A percentile compares a stretch with the other conserved stretches of the same genome.
These are phyloP conservation scores for Danio aesculapii DNA, from an alignment of 2,797 vertebrate genomes.

Conservation along the genomic window DNA sequence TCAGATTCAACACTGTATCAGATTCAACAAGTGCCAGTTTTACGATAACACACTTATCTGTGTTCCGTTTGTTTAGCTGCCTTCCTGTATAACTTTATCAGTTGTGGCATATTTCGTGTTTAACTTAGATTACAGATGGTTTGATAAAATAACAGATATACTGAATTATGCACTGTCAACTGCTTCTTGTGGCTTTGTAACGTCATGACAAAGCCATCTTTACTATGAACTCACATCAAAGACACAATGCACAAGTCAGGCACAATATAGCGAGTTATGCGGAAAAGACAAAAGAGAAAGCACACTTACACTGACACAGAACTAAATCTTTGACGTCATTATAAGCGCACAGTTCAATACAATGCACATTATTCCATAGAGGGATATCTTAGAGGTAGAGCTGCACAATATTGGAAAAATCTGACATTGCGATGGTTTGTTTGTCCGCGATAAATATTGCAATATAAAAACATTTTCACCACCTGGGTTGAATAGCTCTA, in stretches of 20 bases:
- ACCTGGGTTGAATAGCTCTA: too few species aligned
- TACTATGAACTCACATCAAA: slow-evolving; percentile 44
- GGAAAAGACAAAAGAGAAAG: slow-evolving; percentile 38
- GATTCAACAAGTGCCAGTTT: slow-evolving; percentile 29
- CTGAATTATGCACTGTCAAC: not conserved
- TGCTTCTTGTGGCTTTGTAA: not conserved
- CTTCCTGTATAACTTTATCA: slow-evolving; percentile 3
- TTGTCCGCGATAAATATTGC: too few species aligned
- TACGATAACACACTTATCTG: slow-evolving; percentile 5
- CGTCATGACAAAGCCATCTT: not conserved
- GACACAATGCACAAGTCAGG: slow-evolving; percentile 55
- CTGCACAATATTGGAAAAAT: too few species aligned
- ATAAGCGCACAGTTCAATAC: slow-evolving; percentile 30
- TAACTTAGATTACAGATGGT: not conserved
- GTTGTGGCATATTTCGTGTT: not conserved
- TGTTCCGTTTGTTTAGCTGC: slow-evolving; percentile 17
- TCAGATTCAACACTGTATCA: slow-evolving; percentile 31
- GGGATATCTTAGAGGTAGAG: not conserved
- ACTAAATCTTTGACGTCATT: slow-evolving; percentile 49
- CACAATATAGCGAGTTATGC: slow-evolving; percentile 59
- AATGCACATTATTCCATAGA: not conserved
- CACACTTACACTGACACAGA: slow-evolving; percentile 40
- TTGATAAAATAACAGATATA: not conserved
- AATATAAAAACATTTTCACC: too few species aligned
- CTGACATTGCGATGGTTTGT: too few species aligned